These are phyloP conservation scores for Oryzias dopingdopingensis DNA, from an alignment of 2,797 vertebrate species.

Conservation along the genomic window DNA sequence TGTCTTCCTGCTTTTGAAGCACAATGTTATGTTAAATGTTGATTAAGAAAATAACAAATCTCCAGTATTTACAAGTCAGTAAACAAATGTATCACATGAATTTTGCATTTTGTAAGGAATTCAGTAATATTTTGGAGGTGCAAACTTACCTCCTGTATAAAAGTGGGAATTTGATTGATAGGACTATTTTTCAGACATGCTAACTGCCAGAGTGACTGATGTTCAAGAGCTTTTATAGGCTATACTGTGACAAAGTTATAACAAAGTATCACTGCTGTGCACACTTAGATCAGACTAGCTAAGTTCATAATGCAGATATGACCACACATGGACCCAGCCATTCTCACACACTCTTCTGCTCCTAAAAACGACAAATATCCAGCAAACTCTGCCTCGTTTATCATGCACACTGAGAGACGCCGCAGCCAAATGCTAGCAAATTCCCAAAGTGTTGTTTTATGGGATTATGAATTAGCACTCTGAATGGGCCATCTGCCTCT, in stretches of 20 bases:
- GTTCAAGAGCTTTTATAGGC: constrained; percentile 61
- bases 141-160: constrained; percentile 39
- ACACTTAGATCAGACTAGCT: constrained; percentile 43
- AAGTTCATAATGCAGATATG: constrained; percentile 41
- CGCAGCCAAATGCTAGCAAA: constrained; percentile 69
- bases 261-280: constrained; percentile 61
- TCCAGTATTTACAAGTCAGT: no score
- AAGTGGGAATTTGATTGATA: constrained; percentile 36
- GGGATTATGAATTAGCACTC: constrained; percentile 76
- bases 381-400: constrained; percentile 38
- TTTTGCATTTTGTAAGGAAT: constrained; percentile 19
- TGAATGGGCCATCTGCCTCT: constrained; percentile 78
- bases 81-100: no score
- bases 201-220: constrained; percentile 63
- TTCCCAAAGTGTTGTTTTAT: constrained; percentile 74
- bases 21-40: neutral
- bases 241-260: constrained; percentile 67
- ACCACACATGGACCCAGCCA: constrained; percentile 21
- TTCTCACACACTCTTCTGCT: neutral
- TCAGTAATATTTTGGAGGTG: constrained; percentile 39
- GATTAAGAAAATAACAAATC: no score
- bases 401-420: constrained; percentile 62
- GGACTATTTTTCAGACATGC: constrained; percentile 35
- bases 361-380: neutral
- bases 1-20: constrained; percentile 18